Evolutionary conservation across 2,113 vertebrate species (phyloP).

Genomic region (Microtus richardsoni): DNA sequence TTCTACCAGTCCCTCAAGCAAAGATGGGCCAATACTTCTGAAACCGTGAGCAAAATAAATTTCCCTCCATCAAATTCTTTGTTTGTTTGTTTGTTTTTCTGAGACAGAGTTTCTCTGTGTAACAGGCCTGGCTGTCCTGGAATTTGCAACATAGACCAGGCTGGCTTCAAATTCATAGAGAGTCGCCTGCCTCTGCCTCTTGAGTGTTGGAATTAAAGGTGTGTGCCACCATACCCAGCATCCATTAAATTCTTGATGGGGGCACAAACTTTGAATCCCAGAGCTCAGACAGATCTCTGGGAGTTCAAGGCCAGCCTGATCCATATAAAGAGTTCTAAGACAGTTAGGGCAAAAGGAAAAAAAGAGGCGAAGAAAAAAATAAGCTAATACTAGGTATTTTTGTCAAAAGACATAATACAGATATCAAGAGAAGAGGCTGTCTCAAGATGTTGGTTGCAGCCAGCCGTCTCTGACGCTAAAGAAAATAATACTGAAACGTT

Average conservation of each 20-base stretch:
- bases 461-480: neutral
- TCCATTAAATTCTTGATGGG: neutral
- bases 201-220: neutral
- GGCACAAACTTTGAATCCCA: neutral
- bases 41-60: neutral
- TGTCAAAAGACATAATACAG: neutral
- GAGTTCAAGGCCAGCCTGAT: neutral
- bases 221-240: neutral
- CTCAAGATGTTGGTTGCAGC: neutral
- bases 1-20: no score
- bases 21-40: neutral
- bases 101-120: neutral
- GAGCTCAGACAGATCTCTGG: neutral
- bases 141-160: neutral
- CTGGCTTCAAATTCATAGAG: neutral
- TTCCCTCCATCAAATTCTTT: neutral
- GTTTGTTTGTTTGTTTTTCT: neutral
- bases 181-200: neutral
- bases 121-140: neutral
- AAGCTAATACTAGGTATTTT: neutral
- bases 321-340: neutral
- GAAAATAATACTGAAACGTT: neutral
- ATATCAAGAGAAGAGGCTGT: neutral
- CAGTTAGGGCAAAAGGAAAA: no score
- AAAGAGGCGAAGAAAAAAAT: neutral